Evolutionary conservation across 1,140 invertebrate genomes (phyloP), one percentile per base, ranked within the genome.

Genomic region (Drosophila triauraria): DNA sequence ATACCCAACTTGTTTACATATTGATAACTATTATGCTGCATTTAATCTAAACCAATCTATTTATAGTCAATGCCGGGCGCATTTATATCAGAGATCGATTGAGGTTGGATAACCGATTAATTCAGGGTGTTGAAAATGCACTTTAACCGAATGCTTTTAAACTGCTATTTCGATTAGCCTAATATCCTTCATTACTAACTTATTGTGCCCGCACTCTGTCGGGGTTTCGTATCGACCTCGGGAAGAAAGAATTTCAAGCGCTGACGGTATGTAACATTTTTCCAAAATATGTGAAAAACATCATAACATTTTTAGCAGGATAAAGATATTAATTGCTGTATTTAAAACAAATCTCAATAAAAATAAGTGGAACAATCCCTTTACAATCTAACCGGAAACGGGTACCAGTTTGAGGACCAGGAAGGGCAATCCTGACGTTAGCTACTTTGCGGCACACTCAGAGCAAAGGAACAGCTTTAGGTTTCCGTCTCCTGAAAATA

Each of bases 1-100:
- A 71, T 78, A 61, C 35, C 44, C 47, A 71, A 25, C 51, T 67
- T 60, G 62, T 60, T 80, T 53, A 51, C 77, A 74, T 67, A 67
- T 43, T 74, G 58, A 65, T 53, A 68, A 65, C 67, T 72, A n/a
- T 60, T 23, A 42, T 65, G 61, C 60, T 64, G 64, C 50, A 78
- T 38, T 57, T 42, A 59, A 40, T 50, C 32, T 50, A 47, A 46
- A 15, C 17, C 38, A 35, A 59, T 59, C 20, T 42, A 60, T 71
- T 72, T 13, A 57, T 43, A 43, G 27, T 38, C 69, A 72, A 60
- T 72, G 69, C 38, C 69, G 69, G 13, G 46, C 4, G 27, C 62
- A 58, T 58, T 43, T 56, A 79, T 13, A 17, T 20, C 12, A n/a
- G 30, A 7, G 1, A 60, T 44, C 40, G 67, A 72, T 60, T 59